Evolutionary conservation across 2,888 invertebrate genomes (phyloP).

Genomic region (Acronicta aceris): DNA sequence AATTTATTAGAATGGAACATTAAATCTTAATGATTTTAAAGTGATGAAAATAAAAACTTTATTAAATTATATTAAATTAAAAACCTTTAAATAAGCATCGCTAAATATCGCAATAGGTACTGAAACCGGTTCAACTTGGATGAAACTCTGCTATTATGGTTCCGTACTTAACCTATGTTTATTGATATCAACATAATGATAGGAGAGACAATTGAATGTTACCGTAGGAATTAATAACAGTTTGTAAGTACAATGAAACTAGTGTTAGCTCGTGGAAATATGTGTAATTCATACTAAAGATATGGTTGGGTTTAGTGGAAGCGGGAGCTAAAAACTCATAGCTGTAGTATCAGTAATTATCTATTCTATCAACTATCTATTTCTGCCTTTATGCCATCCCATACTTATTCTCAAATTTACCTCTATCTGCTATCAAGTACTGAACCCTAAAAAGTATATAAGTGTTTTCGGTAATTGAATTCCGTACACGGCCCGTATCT

Average conservation of each 20-base stretch:
- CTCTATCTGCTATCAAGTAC: slow-evolving; percentile 3
- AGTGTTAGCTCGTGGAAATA: not conserved
- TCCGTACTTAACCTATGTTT: slow-evolving; percentile 40
- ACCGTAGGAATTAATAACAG: slow-evolving; percentile 13
- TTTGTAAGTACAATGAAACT: slow-evolving; percentile 6
- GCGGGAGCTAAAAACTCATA: not conserved
- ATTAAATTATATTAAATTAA: too few relatives aligned
- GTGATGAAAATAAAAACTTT: too few relatives aligned
- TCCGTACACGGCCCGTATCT: slow-evolving; percentile 74
- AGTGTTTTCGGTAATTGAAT: slow-evolving; percentile 80
- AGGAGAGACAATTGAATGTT: slow-evolving; percentile 45
- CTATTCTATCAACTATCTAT: too few relatives aligned
- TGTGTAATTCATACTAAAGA: not conserved
- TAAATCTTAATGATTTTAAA: too few relatives aligned
- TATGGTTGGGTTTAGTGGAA: not conserved
- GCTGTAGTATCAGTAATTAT: not conserved
- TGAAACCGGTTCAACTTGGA: slow-evolving; percentile 55
- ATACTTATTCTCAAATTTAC: not conserved
- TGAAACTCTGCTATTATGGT: slow-evolving; percentile 35
- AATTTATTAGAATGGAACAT: too few relatives aligned
- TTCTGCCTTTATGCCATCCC: not conserved
- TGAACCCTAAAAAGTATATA: slow-evolving; percentile 70
- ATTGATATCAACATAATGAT: slow-evolving; percentile 35
- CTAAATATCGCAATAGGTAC: slow-evolving; percentile 58
- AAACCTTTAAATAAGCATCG: slow-evolving; percentile 8